Base-by-base conservation (phyloP, 2,888 invertebrate species). In the Sabatieria punctata region DNA sequence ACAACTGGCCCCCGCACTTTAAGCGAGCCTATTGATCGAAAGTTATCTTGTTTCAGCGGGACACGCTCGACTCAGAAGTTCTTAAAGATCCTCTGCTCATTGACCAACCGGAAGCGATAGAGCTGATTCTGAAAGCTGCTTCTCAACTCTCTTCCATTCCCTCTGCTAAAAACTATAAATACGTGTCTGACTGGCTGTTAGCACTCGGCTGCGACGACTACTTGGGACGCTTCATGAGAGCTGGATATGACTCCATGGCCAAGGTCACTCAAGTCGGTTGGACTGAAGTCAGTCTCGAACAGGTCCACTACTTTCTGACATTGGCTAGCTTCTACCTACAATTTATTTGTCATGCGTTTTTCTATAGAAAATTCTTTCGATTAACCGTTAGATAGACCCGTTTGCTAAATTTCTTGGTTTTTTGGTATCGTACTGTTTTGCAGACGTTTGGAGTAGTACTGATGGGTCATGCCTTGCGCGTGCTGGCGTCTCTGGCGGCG, bases 151-250 rank as follows among this genome's bases (percentile, higher is more conserved):
- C 4, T 18, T 13, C n/a, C 30, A 6, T 27, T 19, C 25, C 24
- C 11, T 15, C 19, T 13, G 41, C 50, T 51, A 55, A 47, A 8
- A 41, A 51, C 1, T 57, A 56, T 39, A 49, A 51, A 30, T 61
- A 56, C 41, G 52, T 57, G 19, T 59, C 58, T 15, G 60, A 61
- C 23, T 61, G 61, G 61, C 49, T 61, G 37, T 48, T 47, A 21
- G 50, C 52, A 11, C 47, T 61, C 18, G 55, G 54, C 22, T 50
- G 59, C 11, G 52, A 53, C 2, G 56, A 55, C 41, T 57, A 60
- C 43, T 46, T 61, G 27, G 54, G 55, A 2, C 45, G 54, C n/a
- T 60, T 61, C 41, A 49, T 60, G 39, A 49, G 47, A 2, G 48
- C 51, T 18, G 58, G 58, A 4, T 55, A 53, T 41, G 56, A 57